These are phyloP conservation scores for Magallana ariakensis DNA, from an alignment of 1,140 invertebrate genomes.

Conservation along the genomic window DNA sequence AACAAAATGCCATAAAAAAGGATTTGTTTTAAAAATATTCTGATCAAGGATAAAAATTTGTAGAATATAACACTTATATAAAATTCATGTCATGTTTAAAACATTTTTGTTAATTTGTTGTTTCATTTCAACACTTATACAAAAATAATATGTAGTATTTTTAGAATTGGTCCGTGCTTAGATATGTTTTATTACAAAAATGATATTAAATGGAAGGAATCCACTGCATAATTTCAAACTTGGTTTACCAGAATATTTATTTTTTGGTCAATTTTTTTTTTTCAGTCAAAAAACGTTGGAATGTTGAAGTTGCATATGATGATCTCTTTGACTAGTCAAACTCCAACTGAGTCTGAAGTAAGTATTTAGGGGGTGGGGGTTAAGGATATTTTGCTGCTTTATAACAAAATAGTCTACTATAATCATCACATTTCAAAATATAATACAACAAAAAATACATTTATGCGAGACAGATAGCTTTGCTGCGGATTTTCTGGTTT, in stretches of 20 bases:
- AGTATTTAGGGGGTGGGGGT: background rate
- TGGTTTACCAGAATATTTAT: background rate
- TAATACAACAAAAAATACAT: background rate
- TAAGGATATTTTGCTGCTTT: background rate
- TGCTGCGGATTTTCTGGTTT: slow-evolving; percentile 13
- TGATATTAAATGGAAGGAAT: background rate
- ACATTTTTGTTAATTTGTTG: background rate
- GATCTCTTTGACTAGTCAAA: background rate
- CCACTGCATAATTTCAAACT: background rate
- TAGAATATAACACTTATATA: slow-evolving; percentile 21
- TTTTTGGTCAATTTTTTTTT: background rate
- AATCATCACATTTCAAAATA: background rate
- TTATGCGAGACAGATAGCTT: slow-evolving; percentile 14
- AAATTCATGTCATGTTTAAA: background rate
- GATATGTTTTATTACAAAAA: too few relatives aligned
- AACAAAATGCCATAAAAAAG: slow-evolving; percentile 23
- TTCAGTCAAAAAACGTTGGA: background rate
- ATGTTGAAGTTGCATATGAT: slow-evolving; percentile 13
- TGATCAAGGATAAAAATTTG: slow-evolving; percentile 9
- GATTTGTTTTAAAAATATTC: slow-evolving; percentile 26
- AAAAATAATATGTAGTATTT: background rate
- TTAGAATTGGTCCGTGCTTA: too few relatives aligned
- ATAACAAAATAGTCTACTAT: background rate
- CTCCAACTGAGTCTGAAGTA: background rate
- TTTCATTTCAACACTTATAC: background rate